Conservation (phyloP, 92 coral and sea anemone genomes). For the Phymanthus crucifer region DNA sequence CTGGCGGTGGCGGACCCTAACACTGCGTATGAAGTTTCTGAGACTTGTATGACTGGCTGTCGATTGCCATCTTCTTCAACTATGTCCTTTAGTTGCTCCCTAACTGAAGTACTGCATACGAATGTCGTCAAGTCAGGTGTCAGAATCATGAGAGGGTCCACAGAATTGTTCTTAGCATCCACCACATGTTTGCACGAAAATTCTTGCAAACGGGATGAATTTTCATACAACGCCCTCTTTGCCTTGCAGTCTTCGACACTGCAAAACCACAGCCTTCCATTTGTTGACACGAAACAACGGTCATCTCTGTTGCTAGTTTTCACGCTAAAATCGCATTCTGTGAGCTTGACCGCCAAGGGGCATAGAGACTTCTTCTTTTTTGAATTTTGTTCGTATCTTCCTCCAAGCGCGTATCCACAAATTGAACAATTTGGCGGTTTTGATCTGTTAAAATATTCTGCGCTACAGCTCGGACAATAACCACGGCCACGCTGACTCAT, state of each 20-base stretch:
- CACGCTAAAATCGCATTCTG: slow-evolving; percentile 7
- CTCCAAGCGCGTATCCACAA: slow-evolving; percentile 29
- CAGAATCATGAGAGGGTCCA: no score
- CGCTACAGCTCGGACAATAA: slow-evolving; percentile 28
- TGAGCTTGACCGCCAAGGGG: slow-evolving; percentile 9
- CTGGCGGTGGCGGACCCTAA: background rate
- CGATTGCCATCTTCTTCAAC: no score
- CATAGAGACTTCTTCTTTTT: slow-evolving; percentile 11
- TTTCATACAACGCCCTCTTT: background rate
- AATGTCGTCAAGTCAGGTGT: no score
- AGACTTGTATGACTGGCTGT: background rate
- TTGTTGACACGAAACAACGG: slow-evolving; percentile 29
- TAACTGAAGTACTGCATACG: no score
- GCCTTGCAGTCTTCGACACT: slow-evolving; percentile 20
- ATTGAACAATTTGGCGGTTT: slow-evolving; percentile 28
- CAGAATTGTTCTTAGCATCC: slow-evolving; percentile 5
- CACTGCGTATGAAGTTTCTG: background rate
- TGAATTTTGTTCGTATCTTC: slow-evolving; percentile 15
- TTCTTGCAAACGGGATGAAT: slow-evolving; percentile 13
- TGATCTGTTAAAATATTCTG: slow-evolving; percentile 31
- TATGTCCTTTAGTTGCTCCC: no score
- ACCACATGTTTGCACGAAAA: slow-evolving; percentile 24
- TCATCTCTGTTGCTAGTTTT: slow-evolving; percentile 31
- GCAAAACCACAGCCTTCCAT: slow-evolving; percentile 27
- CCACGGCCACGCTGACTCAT: slow-evolving; percentile 45